These are phyloP conservation scores for Cisticola juncidis DNA, from an alignment of 2,113 vertebrate species.

Conservation along the genomic window DNA sequence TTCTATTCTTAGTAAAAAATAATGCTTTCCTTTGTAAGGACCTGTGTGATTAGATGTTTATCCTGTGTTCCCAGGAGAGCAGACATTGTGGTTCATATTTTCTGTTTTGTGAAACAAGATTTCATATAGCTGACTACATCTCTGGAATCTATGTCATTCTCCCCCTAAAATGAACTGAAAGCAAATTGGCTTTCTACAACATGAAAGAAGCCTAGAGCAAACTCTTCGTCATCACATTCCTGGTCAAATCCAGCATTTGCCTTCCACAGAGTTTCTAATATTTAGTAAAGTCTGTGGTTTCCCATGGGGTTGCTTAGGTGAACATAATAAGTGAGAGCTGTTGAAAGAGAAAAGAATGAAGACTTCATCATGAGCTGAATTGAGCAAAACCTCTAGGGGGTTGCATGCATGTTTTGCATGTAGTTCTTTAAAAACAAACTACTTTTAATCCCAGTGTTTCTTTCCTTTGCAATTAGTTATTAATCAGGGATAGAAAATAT, in stretches of 20 bases:
- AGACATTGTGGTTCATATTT: background rate
- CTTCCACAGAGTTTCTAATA: background rate
- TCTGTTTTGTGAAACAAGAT: background rate
- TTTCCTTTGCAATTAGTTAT: background rate
- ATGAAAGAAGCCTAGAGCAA: constrained; percentile 26
- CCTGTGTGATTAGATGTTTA: background rate
- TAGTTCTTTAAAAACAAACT: background rate
- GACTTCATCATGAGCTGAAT: background rate
- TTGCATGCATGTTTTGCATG: background rate
- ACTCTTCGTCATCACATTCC: constrained; percentile 44
- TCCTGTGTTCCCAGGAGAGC: background rate
- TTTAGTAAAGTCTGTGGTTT: constrained; percentile 10
- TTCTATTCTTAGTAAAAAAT: background rate
- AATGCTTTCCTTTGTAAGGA: background rate
- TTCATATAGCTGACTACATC: background rate
- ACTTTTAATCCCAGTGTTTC: background rate
- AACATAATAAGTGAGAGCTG: background rate
- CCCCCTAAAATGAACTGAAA: constrained; percentile 5
- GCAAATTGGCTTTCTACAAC: constrained; percentile 29
- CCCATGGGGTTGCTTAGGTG: background rate
- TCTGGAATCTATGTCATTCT: constrained; percentile 31
- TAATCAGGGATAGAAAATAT: background rate
- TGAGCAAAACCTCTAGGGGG: background rate
- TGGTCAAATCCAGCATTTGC: constrained; percentile 3
- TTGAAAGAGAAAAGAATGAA: background rate